phyloP scores from a whole-genome alignment of 2,797 vertebrate species.

The Lerista edwardsae region DNA sequence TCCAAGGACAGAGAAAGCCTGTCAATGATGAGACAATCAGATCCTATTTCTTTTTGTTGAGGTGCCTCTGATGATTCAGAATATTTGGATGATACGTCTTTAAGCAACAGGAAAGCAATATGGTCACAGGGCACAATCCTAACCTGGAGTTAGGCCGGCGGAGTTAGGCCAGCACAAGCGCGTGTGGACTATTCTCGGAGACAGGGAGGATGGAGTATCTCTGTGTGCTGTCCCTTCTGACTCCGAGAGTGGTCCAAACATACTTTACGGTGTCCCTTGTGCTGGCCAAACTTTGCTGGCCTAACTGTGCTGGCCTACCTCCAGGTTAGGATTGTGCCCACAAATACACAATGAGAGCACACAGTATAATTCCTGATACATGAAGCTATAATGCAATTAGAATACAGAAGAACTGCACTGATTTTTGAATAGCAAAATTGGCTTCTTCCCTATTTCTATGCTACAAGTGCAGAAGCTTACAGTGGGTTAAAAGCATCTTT shows the following conservation, averaged over 20 bases:
- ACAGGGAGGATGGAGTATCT: too few species aligned
- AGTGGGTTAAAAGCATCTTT: conserved; percentile 14
- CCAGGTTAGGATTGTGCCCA: too few species aligned
- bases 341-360: conserved; percentile 7
- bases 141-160: too few species aligned
- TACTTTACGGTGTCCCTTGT: too few species aligned
- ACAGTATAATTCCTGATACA: conserved; percentile 12
- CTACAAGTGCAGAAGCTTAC: background rate
- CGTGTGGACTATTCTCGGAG: too few species aligned
- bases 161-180: too few species aligned
- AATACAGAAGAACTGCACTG: background rate
- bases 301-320: too few species aligned
- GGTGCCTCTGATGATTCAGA: conserved; percentile 24
- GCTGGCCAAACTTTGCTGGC: too few species aligned
- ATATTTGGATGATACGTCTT: conserved; percentile 37
- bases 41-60: background rate
- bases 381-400: background rate
- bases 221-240: too few species aligned
- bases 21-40: background rate
- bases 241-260: too few species aligned
- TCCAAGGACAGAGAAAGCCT: background rate
- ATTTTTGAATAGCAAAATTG: conserved; percentile 8
- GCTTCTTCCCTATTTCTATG: conserved; percentile 33
- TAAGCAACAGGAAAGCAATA: conserved; percentile 34
- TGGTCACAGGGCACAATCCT: too few species aligned